These are phyloP conservation scores for Perithous albicinctus DNA, from an alignment of 2,888 invertebrate species.

Conservation along the genomic window DNA sequence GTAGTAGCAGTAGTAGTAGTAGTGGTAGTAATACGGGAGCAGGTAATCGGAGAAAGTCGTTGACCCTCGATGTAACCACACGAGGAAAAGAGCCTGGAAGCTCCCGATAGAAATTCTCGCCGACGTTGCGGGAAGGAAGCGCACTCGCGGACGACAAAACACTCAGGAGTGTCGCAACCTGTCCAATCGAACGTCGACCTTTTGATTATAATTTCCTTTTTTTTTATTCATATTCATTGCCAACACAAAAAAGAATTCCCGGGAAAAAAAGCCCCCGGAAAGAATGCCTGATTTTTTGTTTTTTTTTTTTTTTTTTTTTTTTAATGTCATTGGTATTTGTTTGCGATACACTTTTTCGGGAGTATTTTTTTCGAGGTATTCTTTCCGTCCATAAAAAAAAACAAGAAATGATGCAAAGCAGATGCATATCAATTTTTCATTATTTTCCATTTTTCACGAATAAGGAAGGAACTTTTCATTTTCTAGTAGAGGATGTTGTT, in stretches of 20 bases:
- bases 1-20: not conserved
- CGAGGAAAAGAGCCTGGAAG: slow-evolving; percentile 41
- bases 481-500: no score
- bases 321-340: no score
- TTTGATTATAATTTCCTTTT: slow-evolving; percentile 1
- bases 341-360: no score
- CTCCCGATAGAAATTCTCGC: slow-evolving; percentile 62
- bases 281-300: no score
- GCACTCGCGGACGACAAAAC: slow-evolving; percentile 41
- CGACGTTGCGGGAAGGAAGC: slow-evolving; percentile 59
- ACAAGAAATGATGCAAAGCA: no score
- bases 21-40: slow-evolving; percentile 48
- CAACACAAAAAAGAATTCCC: slow-evolving; percentile 6
- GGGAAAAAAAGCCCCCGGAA: no score
- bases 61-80: slow-evolving; percentile 75
- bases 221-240: slow-evolving; percentile 15
- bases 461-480: no score
- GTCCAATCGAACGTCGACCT: slow-evolving; percentile 50
- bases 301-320: no score
- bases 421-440: no score
- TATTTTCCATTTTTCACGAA: no score
- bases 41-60: slow-evolving; percentile 82
- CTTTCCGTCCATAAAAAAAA: no score
- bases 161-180: slow-evolving; percentile 52
- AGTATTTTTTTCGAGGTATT: no score